These are phyloP conservation scores for Cheilosia pagana DNA, from an alignment of 2,888 invertebrate genomes.

Conservation along the genomic window DNA sequence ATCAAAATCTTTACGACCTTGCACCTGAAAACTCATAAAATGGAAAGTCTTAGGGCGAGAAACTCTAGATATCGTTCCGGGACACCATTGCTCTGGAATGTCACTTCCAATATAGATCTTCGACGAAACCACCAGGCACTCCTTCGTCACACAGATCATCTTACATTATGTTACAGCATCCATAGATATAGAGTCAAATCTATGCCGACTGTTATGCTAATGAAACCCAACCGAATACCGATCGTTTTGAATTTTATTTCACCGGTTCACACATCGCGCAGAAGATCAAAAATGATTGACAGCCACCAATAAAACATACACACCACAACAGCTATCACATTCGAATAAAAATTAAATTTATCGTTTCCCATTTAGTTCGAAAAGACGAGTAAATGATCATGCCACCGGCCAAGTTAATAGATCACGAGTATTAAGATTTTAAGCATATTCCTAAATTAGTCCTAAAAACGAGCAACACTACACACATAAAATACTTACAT, in stretches of 20 bases:
- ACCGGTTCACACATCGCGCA: conserved; percentile 46
- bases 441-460: conserved; percentile 59
- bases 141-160: conserved; percentile 18
- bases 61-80: conserved; percentile 2
- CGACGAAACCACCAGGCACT: neutral
- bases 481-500: conserved; percentile 11
- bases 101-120: neutral
- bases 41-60: neutral
- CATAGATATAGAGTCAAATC: conserved; percentile 6
- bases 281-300: conserved; percentile 55
- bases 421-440: conserved; percentile 65
- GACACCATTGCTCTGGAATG: neutral
- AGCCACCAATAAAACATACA: conserved; percentile 38
- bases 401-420: conserved; percentile 68
- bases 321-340: conserved; percentile 42
- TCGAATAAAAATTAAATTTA: conserved; percentile 67
- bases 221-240: conserved; percentile 30
- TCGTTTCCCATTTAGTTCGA: conserved; percentile 53
- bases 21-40: neutral
- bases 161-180: conserved; percentile 24
- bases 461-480: conserved; percentile 26
- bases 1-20: neutral
- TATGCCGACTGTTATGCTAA: conserved; percentile 43
- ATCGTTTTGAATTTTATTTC: conserved; percentile 57
- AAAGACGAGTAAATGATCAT: conserved; percentile 23